These are phyloP conservation scores for Caracal caracal DNA, from an alignment of 2,113 vertebrate species.

Conservation along the genomic window DNA sequence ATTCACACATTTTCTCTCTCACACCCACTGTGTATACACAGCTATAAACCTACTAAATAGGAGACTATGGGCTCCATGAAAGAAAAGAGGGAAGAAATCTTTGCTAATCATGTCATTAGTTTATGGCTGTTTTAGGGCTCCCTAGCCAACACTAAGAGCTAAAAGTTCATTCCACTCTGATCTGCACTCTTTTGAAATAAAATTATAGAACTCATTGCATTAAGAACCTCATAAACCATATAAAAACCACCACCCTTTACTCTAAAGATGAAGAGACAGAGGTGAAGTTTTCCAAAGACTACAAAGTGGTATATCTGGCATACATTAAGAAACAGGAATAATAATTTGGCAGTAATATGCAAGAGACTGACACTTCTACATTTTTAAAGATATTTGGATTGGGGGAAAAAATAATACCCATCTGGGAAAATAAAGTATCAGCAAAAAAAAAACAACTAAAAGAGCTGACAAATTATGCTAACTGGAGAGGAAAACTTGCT, in stretches of 20 bases:
- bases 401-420: not conserved
- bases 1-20: not conserved
- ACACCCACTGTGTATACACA: not conserved
- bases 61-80: not conserved
- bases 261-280: not conserved
- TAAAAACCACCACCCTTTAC: not conserved
- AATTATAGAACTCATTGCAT: not conserved
- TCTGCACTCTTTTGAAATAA: not conserved
- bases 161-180: not conserved
- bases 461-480: not conserved
- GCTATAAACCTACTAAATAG: not conserved
- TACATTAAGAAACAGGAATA: not conserved
- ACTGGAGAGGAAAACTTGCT: slow-evolving; percentile 45
- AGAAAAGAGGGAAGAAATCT: not conserved
- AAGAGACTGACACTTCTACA: not conserved
- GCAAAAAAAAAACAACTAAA: not conserved
- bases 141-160: not conserved
- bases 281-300: not conserved
- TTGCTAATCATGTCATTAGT: not conserved
- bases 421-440: not conserved
- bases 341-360: not conserved
- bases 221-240: not conserved
- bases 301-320: not conserved
- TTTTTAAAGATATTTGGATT: slow-evolving; percentile 14
- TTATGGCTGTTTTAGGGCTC: not conserved